These are phyloP conservation scores for Sporophila hypoxantha DNA, from an alignment of 2,113 vertebrate genomes.

Conservation along the genomic window DNA sequence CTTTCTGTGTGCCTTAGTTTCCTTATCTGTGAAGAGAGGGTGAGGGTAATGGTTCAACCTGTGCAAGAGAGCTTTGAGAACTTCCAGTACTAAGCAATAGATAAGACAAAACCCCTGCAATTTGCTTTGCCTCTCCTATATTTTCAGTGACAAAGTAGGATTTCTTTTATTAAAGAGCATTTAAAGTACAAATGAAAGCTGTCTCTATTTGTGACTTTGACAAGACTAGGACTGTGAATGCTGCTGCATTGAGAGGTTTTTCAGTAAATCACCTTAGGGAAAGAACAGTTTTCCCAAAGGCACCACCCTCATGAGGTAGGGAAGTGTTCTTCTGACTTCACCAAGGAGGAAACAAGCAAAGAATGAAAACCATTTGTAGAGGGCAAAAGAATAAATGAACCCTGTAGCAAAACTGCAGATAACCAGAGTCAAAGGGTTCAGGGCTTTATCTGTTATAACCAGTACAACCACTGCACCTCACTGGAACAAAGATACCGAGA, in stretches of 20 bases:
- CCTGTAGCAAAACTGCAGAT: not conserved
- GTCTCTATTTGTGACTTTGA: not conserved
- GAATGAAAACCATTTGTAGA: not conserved
- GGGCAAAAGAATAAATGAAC: not conserved
- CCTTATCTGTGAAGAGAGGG: not conserved
- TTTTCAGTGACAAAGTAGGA: not conserved
- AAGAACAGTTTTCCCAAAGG: not conserved
- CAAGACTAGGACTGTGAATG: not conserved
- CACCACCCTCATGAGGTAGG: not conserved
- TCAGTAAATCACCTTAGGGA: not conserved
- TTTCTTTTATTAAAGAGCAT: not conserved
- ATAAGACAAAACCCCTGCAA: not conserved
- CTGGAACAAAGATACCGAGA: not conserved
- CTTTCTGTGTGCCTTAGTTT: not conserved
- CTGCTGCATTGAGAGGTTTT: not conserved
- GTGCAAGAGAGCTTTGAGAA: not conserved
- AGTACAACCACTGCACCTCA: rapidly evolving
- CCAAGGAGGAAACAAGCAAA: not conserved
- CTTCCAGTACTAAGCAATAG: not conserved
- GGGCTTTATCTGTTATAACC: not conserved
- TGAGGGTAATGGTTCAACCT: not conserved
- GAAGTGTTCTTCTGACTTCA: not conserved
- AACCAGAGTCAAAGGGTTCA: not conserved
- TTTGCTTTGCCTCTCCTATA: not conserved
- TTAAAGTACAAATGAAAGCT: not conserved